Percentiles rank a stretch among this genome's conserved stretches.
Conservation (phyloP, 2,797 vertebrate genomes). For the Mormyrops boulengeri region DNA sequence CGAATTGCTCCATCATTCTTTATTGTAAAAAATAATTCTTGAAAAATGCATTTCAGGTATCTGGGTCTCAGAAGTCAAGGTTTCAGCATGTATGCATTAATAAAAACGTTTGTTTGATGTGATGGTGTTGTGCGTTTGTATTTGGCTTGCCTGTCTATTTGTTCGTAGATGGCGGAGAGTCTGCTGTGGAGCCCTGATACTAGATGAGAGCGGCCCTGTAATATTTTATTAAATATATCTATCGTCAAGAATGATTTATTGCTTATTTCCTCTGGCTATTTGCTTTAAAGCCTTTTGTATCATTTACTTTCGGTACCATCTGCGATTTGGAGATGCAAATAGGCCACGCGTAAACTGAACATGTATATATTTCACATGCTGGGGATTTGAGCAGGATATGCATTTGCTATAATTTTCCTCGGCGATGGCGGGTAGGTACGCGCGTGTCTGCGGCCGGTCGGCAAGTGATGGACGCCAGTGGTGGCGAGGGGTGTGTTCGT, state of each 20-base stretch:
- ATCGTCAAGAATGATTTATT: background rate
- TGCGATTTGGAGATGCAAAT: conserved; percentile 25
- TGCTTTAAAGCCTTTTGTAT: conserved; percentile 32
- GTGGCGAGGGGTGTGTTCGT: conserved; percentile 62
- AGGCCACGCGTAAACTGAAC: conserved; percentile 12
- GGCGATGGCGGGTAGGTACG: conserved; percentile 54
- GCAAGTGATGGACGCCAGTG: conserved; percentile 53
- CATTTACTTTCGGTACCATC: conserved; percentile 30
- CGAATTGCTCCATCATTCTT: background rate
- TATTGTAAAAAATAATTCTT: background rate
- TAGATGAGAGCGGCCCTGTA: conserved; percentile 10
- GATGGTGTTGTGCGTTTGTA: background rate
- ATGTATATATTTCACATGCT: conserved; percentile 58
- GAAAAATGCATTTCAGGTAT: background rate
- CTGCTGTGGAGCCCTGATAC: background rate
- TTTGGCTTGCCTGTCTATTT: background rate
- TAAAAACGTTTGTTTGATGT: background rate
- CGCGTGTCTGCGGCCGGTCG: conserved; percentile 68
- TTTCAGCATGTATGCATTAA: background rate
- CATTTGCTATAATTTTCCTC: conserved; percentile 73
- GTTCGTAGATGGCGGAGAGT: background rate
- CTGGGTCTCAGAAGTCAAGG: background rate
- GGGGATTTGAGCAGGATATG: conserved; percentile 68
- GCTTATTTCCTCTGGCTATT: conserved; percentile 6
- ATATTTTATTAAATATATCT: conserved; percentile 4